Evolutionary conservation across 2,888 invertebrate genomes (phyloP), one percentile per base, ranked within the genome.

Genomic region (Drosophila paramelanica): DNA sequence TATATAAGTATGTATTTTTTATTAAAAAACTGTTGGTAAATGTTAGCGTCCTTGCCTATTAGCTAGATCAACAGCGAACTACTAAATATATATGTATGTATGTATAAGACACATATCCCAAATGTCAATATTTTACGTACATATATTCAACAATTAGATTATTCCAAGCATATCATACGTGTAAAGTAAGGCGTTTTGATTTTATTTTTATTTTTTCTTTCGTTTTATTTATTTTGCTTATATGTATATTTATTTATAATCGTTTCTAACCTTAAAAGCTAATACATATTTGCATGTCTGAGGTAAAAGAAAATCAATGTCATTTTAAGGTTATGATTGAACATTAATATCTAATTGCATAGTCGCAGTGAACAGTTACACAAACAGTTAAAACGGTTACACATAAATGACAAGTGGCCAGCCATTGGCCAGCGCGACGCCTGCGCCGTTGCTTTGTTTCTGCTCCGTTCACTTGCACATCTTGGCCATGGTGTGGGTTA

Each of bases 401-500:
- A 43, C 53, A 52, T 39, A 51, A 39, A 41, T 17, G 27, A 27
- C 27, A 3, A 23, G 3, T 23, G 23, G 23, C 23, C 23, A 25
- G 25, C 25, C 25, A 25, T 6, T 25, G 5, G 25, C 25, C 27
- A 27, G 27, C 27, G 27, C 27, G 27, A 8, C 64, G 70, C 61
- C 73, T 39, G 42, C 72, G 62, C 31, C 76, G 10, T 45, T 45
- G 1, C 11, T n/a, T 5, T 5, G 5, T 0, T 31, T 31, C 31
- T 5, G 36, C 36, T 36, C 36, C 4, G 13, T 1, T 53, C 17
- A 70, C 10, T 80, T 83, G 42, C 68, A 75, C n/a, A 82, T 38
- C 41, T 87, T 77, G 42, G 66, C 64, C 73, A 90, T 69, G 69
- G 77, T 82, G n/a, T 72, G 51, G 27, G 57, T 61, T 10, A 90